A percentile compares a stretch with the other conserved stretches of the same genome.
phyloP scores from a whole-genome alignment of 2,113 vertebrate species.

The Cyanoliseus patagonus region DNA sequence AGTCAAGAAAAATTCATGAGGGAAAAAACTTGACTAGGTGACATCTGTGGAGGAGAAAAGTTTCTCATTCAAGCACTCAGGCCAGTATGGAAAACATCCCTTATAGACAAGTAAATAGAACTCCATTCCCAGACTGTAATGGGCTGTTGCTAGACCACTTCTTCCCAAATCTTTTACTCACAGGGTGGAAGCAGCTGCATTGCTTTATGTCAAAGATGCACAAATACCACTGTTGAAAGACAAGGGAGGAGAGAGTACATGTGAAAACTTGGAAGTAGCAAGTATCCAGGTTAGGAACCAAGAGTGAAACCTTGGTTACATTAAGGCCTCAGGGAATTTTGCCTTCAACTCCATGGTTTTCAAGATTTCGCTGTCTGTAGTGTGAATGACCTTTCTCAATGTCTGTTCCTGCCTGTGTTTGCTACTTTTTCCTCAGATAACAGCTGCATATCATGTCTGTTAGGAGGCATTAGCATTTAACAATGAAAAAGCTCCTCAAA shows the following conservation, averaged over 20 bases:
- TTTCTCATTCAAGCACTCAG: not conserved
- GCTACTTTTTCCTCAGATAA: not conserved
- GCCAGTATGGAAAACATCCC: not conserved
- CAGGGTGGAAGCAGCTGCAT: not conserved
- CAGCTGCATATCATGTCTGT: not conserved
- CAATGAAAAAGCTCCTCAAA: not conserved
- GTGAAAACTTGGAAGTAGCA: not conserved
- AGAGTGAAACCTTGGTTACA: not conserved
- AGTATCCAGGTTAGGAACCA: not conserved
- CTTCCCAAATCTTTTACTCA: not conserved
- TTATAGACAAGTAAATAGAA: not conserved
- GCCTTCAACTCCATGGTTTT: not conserved
- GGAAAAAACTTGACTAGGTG: not conserved
- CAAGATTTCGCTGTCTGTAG: not conserved
- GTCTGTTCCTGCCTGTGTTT: not conserved
- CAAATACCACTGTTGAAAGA: not conserved
- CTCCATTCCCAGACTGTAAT: not conserved
- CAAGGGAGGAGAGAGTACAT: not conserved
- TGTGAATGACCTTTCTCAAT: not conserved
- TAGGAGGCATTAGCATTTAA: not conserved
- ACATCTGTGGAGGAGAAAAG: not conserved
- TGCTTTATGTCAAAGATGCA: not conserved
- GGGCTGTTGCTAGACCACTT: not conserved
- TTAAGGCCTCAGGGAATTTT: not conserved
- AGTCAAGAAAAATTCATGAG: not conserved